phyloP scores from a whole-genome alignment of 2,113 vertebrate genomes.

The Nyctibius bracteatus region DNA sequence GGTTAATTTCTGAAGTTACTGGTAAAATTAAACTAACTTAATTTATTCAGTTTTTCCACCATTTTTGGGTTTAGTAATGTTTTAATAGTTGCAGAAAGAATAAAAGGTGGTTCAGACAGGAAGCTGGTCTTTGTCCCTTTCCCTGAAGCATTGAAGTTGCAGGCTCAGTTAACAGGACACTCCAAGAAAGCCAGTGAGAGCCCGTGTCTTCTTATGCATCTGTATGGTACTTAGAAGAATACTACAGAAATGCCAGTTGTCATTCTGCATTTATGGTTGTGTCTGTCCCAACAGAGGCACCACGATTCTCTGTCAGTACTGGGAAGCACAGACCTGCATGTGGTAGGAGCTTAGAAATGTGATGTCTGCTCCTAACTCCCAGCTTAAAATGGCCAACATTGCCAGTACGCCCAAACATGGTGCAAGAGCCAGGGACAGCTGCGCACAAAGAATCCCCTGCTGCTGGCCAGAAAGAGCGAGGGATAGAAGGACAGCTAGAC shows the following conservation, averaged over 20 bases:
- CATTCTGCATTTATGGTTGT: not conserved
- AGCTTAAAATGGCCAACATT: not conserved
- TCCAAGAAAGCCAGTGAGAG: not conserved
- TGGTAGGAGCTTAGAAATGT: not conserved
- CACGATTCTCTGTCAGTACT: not conserved
- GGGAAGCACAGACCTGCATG: not conserved
- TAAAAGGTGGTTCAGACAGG: not conserved
- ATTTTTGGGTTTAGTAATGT: not conserved
- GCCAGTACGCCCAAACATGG: not conserved
- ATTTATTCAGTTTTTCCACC: not conserved
- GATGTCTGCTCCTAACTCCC: not conserved
- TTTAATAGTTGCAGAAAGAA: not conserved
- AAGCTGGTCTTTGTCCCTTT: not conserved
- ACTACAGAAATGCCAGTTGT: not conserved
- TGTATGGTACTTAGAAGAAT: not conserved
- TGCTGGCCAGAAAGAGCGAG: not conserved
- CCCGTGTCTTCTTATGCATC: rapidly evolving
- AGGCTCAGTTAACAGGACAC: not conserved
- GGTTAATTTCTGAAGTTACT: not conserved
- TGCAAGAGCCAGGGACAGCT: not conserved
- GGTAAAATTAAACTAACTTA: not conserved
- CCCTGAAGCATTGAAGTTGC: not conserved
- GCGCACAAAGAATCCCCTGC: not conserved
- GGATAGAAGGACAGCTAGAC: not conserved
- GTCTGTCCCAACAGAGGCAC: not conserved